Percentiles rank a stretch among this genome's conserved stretches.
Conservation (phyloP, 2,797 vertebrate genomes). For the Acanthornis magna region DNA sequence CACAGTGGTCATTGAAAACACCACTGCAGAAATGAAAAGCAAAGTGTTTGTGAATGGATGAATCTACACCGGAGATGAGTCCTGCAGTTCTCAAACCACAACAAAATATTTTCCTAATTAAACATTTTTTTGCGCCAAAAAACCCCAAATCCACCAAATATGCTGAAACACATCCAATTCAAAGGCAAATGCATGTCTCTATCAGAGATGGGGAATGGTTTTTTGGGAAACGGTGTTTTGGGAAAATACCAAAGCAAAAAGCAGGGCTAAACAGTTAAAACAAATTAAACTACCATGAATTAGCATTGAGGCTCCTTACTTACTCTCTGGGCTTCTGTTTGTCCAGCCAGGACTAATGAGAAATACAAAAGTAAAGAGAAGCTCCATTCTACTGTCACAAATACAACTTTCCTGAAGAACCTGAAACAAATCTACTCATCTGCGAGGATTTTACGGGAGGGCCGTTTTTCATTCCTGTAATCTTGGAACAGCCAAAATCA, state of each 20-base stretch:
- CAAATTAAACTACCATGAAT: not conserved
- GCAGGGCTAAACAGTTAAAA: not conserved
- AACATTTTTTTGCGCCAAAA: not conserved
- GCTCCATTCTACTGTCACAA: not conserved
- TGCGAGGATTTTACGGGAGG: accelerated
- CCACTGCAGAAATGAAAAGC: not conserved
- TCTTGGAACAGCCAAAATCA: not conserved
- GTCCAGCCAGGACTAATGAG: not conserved
- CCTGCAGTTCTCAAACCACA: not conserved
- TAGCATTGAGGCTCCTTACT: not conserved
- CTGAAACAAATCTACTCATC: not conserved
- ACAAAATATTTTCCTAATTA: not conserved
- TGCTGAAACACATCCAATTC: not conserved
- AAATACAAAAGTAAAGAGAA: not conserved
- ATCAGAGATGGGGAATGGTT: not conserved
- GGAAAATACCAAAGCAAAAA: not conserved
- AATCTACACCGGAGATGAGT: not conserved
- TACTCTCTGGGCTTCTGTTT: not conserved
- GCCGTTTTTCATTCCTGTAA: not conserved
- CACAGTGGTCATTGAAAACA: not conserved
- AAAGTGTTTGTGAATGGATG: not conserved
- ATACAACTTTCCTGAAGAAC: not conserved
- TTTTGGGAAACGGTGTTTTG: not conserved
- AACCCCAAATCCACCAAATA: not conserved
- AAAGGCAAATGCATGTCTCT: not conserved